These are phyloP conservation scores for Colletes gigas DNA, from an alignment of 1,140 invertebrate genomes.

Conservation along the genomic window DNA sequence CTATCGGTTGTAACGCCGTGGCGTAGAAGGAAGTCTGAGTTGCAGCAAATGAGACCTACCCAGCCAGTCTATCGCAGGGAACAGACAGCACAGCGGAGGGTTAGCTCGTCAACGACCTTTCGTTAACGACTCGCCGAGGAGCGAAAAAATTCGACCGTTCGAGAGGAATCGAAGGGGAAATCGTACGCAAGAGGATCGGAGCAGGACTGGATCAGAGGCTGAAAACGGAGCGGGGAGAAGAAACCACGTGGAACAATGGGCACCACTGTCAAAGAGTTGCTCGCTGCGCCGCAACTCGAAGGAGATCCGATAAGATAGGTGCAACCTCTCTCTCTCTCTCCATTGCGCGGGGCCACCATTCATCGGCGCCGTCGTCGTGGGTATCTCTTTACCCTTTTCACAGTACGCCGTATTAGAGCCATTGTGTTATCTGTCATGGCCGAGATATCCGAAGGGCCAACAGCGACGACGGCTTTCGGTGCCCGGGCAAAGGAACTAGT, in stretches of 20 bases:
- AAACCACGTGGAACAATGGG: conserved; percentile 67
- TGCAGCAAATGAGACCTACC: no score
- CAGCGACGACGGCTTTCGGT: conserved; percentile 59
- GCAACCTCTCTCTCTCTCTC: conserved; percentile 17
- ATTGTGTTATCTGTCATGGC: conserved; percentile 75
- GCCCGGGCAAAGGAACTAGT: conserved; percentile 69
- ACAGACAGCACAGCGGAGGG: background rate
- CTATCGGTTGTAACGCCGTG: no score
- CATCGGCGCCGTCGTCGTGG: conserved; percentile 65
- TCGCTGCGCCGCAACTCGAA: conserved; percentile 52
- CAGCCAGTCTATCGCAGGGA: no score
- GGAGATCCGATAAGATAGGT: conserved; percentile 73
- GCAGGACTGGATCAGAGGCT: conserved; percentile 5
- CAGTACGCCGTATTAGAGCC: conserved; percentile 72
- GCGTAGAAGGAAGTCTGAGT: no score
- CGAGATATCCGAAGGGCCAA: conserved; percentile 73
- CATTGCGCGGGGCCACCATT: conserved; percentile 54
- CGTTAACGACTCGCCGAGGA: background rate
- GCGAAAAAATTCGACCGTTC: background rate
- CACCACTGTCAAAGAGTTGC: conserved; percentile 69
- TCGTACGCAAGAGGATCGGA: conserved; percentile 12
- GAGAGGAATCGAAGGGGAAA: conserved; percentile 19
- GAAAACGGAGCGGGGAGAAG: conserved; percentile 40
- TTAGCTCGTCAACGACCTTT: background rate
- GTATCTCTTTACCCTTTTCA: conserved; percentile 73